phyloP scores from a whole-genome alignment of 2,888 invertebrate genomes.

The Noctua fimbriata region DNA sequence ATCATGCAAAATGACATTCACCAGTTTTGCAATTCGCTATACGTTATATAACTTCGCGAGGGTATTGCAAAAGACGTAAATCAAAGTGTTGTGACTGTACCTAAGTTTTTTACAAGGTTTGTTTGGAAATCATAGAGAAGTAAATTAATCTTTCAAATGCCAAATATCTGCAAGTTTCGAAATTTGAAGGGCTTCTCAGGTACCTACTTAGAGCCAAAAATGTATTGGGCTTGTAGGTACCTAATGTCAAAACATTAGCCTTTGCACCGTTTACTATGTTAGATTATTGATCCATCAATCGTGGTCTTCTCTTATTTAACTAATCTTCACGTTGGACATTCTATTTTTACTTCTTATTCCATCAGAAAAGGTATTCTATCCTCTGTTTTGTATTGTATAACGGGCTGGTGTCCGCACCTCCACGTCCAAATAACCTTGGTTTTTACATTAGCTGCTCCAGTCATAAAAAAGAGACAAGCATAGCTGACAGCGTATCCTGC shows the following conservation, averaged over 20 bases:
- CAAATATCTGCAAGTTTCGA: slow-evolving; percentile 18
- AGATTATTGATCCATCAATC: neutral
- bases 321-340: neutral
- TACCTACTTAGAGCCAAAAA: neutral
- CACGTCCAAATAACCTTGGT: neutral
- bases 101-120: slow-evolving; percentile 55
- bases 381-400: neutral
- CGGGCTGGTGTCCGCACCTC: too few species aligned
- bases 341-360: neutral
- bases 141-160: slow-evolving; percentile 32
- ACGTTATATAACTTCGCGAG: slow-evolving; percentile 54
- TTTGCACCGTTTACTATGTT: neutral
- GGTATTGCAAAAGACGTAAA: slow-evolving; percentile 50
- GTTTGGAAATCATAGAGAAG: slow-evolving; percentile 36
- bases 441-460: neutral
- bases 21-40: slow-evolving; percentile 64
- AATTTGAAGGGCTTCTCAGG: neutral
- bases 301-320: too few species aligned
- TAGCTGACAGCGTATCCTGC: neutral
- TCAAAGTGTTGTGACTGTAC: slow-evolving; percentile 31
- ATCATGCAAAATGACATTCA: slow-evolving; percentile 68
- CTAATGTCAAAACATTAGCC: neutral
- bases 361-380: neutral
- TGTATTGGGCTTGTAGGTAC: neutral
- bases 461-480: neutral